phyloP scores from a whole-genome alignment of 2,113 vertebrate species.

The Polyodon spathula region DNA sequence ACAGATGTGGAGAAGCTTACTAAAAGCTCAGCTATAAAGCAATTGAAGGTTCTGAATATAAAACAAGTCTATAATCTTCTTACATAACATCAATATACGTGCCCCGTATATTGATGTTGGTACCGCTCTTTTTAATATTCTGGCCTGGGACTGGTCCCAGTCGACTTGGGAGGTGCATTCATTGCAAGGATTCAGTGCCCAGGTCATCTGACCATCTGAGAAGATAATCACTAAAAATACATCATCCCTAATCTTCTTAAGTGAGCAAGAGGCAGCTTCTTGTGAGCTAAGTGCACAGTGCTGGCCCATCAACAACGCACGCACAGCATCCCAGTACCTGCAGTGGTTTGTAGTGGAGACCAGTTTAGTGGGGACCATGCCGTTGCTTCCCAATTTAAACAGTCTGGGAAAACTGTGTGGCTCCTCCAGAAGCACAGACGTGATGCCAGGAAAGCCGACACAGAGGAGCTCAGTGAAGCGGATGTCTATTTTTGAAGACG shows the following conservation, averaged over 20 bases:
- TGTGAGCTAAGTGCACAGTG: conserved; percentile 31
- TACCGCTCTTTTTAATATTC: conserved; percentile 12
- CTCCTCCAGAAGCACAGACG: conserved; percentile 52
- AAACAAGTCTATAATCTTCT: conserved; percentile 15
- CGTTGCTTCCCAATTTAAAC: conserved; percentile 64
- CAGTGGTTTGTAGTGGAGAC: background rate
- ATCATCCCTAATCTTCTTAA: conserved; percentile 82
- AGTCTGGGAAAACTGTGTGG: conserved; percentile 74
- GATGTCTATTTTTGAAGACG: conserved; percentile 67
- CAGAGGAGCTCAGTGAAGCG: conserved; percentile 53
- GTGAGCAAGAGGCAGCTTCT: conserved; percentile 46
- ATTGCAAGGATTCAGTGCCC: conserved; percentile 41
- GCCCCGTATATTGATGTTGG: conserved; percentile 1
- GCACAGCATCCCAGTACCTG: background rate
- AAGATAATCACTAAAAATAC: conserved; percentile 76
- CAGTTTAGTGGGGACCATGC: conserved; percentile 50
- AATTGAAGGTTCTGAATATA: conserved; percentile 10
- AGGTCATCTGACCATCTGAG: conserved; percentile 53
- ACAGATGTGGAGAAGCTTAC: conserved; percentile 10
- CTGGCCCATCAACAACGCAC: conserved; percentile 32
- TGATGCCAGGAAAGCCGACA: conserved; percentile 51
- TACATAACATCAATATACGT: conserved; percentile 19
- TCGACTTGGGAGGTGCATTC: conserved; percentile 13
- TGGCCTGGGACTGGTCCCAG: background rate
- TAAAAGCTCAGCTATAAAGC: conserved; percentile 14